Evolutionary conservation across 2,797 vertebrate genomes (phyloP).

Genomic region (Rachycentron canadum): DNA sequence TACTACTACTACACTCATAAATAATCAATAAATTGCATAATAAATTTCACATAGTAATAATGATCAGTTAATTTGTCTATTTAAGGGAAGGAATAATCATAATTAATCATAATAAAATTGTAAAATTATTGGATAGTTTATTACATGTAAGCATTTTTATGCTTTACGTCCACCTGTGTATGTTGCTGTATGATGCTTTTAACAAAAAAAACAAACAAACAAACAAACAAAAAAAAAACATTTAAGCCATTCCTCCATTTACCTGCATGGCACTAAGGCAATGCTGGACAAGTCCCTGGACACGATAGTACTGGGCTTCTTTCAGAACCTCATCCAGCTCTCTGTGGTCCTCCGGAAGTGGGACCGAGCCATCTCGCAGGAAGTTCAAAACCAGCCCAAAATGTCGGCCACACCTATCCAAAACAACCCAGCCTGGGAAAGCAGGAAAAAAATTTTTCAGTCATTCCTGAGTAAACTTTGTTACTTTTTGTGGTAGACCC

Average conservation of each 20-base stretch:
- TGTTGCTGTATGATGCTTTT: not conserved
- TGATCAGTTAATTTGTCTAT: not conserved
- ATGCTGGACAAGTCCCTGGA: slow-evolving; percentile 91
- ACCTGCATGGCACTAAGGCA: slow-evolving; percentile 91
- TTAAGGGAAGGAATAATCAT: no score
- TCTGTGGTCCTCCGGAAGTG: slow-evolving; percentile 88
- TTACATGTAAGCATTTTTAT: no score
- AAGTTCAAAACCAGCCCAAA: slow-evolving; percentile 92
- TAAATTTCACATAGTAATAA: not conserved
- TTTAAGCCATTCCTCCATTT: no score
- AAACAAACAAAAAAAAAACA: not conserved
- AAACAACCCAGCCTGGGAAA: slow-evolving; percentile 89
- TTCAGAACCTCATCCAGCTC: slow-evolving; percentile 91
- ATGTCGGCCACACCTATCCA: slow-evolving; percentile 90
- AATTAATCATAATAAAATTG: no score
- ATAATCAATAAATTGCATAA: not conserved
- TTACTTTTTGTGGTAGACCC: not conserved
- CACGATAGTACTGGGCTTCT: slow-evolving; percentile 90
- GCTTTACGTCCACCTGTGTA: no score
- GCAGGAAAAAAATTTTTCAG: not conserved
- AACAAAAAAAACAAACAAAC: not conserved
- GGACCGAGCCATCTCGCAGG: slow-evolving; percentile 91
- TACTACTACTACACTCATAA: not conserved
- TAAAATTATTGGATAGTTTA: no score
- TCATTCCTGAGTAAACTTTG: not conserved